Evolutionary conservation across 1,140 invertebrate species (phyloP), one percentile per base, ranked within the genome.

Genomic region (Agrilus planipennis): DNA sequence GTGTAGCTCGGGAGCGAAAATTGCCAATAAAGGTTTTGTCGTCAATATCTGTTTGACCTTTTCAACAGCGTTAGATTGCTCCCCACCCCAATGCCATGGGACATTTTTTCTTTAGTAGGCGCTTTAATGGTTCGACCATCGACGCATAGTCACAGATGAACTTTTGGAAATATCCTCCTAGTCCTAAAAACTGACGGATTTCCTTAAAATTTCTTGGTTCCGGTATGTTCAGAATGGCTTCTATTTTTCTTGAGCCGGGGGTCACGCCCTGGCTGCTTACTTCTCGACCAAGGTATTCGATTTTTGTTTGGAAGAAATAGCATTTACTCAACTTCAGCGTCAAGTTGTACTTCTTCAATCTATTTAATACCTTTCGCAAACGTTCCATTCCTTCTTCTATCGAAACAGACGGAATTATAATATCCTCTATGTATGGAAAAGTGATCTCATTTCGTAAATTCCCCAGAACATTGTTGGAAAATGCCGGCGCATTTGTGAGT

Each of bases 41-140:
- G 16, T 11, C 27, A 38, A 22, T 2, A 15, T 1, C 27, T 52
- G 14, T n/a, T 42, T 22, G 7, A 28, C 20, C 28, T 7, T n/a
- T 16, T 29, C 19, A 38, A 28, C n/a, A 15, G 22, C 22, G n/a
- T 25, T 23, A 6, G 4, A 6, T 27, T 27, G 6, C 16, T 29
- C 6, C 4, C 19, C 30, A 1, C 30, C 36, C 18, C 27, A 47
- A 49, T 22, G 37, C 34, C 34, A 51, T 54, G 10, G 45, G 10
- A 10, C 29, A 29, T 17, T 50, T 31, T 17, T 48, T 35, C 23
- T 28, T 34, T 27, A 47, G 19, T 3, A 50, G 31, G 28, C 43
- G 29, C 9, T 43, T 38, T 18, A 53, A 42, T 4, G 51, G 53
- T 28, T 47, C 45, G 49, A 58, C 25, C 32, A 49, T 23, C 50